A percentile compares a stretch with the other conserved stretches of the same genome.
Conservation (phyloP, 2,888 invertebrate genomes). For the Oligia fasciuncula region DNA sequence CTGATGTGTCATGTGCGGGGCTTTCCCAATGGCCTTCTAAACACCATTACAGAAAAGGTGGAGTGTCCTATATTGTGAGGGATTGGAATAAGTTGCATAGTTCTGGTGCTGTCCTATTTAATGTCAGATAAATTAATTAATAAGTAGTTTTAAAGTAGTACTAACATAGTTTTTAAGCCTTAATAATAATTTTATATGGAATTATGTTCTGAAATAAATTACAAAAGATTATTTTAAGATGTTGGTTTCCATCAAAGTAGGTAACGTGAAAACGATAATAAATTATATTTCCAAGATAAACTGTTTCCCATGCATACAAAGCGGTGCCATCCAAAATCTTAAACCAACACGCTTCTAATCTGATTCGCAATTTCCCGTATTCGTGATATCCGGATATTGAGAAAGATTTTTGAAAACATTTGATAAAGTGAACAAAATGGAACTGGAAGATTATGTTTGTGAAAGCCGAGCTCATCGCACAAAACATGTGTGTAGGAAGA, state of each 20-base stretch:
- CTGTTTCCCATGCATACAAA: conserved; percentile 36
- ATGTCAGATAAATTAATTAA: no score
- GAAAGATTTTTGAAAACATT: conserved; percentile 30
- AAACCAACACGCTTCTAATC: conserved; percentile 36
- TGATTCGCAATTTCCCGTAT: conserved; percentile 36
- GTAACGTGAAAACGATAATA: conserved; percentile 1
- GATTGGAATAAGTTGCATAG: no score
- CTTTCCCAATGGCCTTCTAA: no score
- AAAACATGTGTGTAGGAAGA: background rate
- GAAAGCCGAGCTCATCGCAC: background rate
- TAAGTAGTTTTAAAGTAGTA: no score
- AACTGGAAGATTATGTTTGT: background rate
- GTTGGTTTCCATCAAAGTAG: background rate
- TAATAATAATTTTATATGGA: no score
- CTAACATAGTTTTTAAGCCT: no score
- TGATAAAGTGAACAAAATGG: background rate
- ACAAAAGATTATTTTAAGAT: background rate
- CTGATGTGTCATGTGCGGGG: no score
- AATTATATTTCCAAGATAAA: conserved; percentile 20
- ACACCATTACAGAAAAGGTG: no score
- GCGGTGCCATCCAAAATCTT: conserved; percentile 29
- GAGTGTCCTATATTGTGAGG: no score
- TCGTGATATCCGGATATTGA: conserved; percentile 21
- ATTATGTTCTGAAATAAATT: no score
- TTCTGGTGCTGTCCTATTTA: no score